Percentiles rank a stretch among this genome's conserved stretches.
Evolutionary conservation across 2,888 invertebrate genomes (phyloP).

Genomic region (Ichneumoninae sp.): DNA sequence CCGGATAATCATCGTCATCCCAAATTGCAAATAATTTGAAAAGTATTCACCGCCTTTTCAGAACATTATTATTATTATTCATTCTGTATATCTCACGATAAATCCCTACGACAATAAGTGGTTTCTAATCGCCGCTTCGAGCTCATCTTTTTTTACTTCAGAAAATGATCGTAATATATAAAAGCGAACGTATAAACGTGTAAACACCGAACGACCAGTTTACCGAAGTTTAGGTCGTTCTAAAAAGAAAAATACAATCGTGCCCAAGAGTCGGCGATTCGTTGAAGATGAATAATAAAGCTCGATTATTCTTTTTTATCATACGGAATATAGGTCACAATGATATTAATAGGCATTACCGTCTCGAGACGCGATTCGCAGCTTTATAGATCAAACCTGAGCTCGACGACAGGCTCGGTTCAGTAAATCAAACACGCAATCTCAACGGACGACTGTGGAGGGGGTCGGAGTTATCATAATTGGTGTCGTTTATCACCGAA

Average conservation of each 20-base stretch:
- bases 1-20: neutral
- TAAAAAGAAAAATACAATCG: neutral
- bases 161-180: neutral
- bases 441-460: neutral
- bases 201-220: neutral
- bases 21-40: neutral
- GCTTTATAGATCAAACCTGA: constrained; percentile 10
- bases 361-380: neutral
- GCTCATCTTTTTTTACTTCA: neutral
- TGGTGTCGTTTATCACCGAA: neutral
- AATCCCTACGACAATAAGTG: neutral
- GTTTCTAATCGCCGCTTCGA: neutral
- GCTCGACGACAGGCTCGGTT: neutral
- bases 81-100: too few relatives aligned
- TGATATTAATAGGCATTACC: constrained; percentile 4
- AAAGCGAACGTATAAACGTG: neutral
- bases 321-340: constrained; percentile 5
- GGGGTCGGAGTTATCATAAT: neutral
- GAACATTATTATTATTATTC: too few relatives aligned
- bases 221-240: neutral
- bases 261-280: neutral
- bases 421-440: neutral
- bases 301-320: constrained; percentile 1
- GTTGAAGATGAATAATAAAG: neutral
- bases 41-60: neutral